Conservation (phyloP, 2,797 vertebrate species). For the Ctenopoma kingsleyae region DNA sequence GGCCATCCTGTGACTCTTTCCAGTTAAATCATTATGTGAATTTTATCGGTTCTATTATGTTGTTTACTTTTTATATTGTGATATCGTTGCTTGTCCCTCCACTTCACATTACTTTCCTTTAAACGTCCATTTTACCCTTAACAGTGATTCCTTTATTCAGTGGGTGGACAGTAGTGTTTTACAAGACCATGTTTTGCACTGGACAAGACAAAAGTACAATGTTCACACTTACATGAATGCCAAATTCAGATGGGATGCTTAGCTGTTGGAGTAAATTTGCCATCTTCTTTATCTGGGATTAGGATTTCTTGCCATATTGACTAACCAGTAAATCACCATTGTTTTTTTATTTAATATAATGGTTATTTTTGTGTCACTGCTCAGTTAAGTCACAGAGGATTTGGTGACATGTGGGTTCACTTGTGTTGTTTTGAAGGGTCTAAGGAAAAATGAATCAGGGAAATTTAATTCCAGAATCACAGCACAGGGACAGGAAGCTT, state of each 20-base stretch:
- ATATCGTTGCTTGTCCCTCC: constrained; percentile 50
- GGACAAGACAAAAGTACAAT: constrained; percentile 19
- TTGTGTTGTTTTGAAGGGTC: neutral
- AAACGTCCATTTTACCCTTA: neutral
- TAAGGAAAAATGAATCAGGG: neutral
- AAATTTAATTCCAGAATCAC: neutral
- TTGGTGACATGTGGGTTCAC: neutral
- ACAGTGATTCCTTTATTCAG: neutral
- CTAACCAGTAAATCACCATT: neutral
- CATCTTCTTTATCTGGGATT: neutral
- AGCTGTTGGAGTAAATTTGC: neutral
- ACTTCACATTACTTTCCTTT: constrained; percentile 23
- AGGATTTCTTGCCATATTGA: neutral
- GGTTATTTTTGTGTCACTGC: neutral
- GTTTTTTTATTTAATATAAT: neutral
- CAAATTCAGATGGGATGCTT: neutral
- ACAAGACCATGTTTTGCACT: constrained; percentile 9
- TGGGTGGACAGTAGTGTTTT: constrained; percentile 2
- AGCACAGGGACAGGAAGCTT: neutral
- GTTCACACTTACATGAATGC: neutral
- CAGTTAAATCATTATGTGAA: constrained; percentile 57
- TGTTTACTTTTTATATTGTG: constrained; percentile 71
- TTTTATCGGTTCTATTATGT: constrained; percentile 55
- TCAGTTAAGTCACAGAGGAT: neutral
- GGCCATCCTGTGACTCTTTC: constrained; percentile 44